Conservation (phyloP, 2,113 vertebrate species). For the Setophaga kirtlandii region DNA sequence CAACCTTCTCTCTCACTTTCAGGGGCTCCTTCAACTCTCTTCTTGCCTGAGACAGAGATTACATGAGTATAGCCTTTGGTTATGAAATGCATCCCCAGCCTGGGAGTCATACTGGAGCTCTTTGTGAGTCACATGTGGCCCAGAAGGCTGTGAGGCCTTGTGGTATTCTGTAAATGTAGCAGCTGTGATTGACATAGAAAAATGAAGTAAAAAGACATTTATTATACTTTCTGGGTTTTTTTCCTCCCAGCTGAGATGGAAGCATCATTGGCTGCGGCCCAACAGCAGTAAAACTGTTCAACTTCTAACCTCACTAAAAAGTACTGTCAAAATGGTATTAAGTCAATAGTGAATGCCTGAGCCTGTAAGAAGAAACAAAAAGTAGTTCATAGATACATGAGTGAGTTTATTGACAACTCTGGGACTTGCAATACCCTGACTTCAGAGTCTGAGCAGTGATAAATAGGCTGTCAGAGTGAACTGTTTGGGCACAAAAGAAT, state of each 20-base stretch:
- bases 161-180: constrained; percentile 15
- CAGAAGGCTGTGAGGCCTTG: constrained; percentile 11
- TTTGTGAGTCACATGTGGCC: constrained; percentile 12
- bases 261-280: constrained; percentile 39
- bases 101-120: constrained; percentile 2
- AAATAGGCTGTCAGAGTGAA: constrained; percentile 21
- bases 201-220: constrained; percentile 40
- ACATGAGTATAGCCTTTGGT: not conserved
- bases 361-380: constrained; percentile 57
- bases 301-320: constrained; percentile 40
- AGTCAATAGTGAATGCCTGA: constrained; percentile 61
- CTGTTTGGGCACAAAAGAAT: not conserved
- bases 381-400: constrained; percentile 47
- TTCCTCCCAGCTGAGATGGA: constrained; percentile 12
- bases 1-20: not conserved
- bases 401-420: constrained; percentile 41
- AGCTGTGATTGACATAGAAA: constrained; percentile 42
- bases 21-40: not conserved
- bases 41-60: not conserved
- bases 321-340: constrained; percentile 42
- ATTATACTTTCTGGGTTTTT: not conserved
- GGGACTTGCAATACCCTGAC: not conserved
- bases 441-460: not conserved
- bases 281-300: constrained; percentile 46
- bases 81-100: not conserved